Evolutionary conservation across 2,888 invertebrate species (phyloP).

Genomic region (Cerastoderma edule): DNA sequence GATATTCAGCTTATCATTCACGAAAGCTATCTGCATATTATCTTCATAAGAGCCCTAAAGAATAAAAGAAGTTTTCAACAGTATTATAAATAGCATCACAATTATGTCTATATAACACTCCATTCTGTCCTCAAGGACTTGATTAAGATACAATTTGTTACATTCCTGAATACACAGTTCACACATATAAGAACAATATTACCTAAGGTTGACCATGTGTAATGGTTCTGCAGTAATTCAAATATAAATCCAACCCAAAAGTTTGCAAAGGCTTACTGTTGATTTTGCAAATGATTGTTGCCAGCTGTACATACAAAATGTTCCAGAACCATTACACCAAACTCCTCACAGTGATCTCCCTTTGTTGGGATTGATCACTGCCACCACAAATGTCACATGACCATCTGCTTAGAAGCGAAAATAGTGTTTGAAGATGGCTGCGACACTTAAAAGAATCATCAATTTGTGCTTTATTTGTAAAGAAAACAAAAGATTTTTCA

Average conservation of each 20-base stretch:
- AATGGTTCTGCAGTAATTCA: background rate
- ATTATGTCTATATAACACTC: constrained; percentile 5
- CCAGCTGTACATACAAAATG: background rate
- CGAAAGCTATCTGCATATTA: too few relatives aligned
- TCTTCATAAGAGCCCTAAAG: too few relatives aligned
- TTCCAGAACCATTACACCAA: background rate
- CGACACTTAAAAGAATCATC: too few relatives aligned
- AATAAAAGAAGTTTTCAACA: background rate
- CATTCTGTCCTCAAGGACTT: background rate
- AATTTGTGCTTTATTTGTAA: too few relatives aligned
- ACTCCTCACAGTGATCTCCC: background rate
- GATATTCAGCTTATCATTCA: too few relatives aligned
- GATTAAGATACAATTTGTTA: constrained; percentile 11
- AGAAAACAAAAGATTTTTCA: too few relatives aligned
- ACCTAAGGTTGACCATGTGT: background rate
- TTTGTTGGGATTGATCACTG: too few relatives aligned
- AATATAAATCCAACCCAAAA: background rate
- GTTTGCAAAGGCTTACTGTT: too few relatives aligned
- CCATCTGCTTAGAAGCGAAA: too few relatives aligned
- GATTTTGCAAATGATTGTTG: too few relatives aligned
- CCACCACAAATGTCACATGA: too few relatives aligned
- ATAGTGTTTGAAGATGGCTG: too few relatives aligned
- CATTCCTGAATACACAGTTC: constrained; percentile 7
- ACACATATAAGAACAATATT: constrained; percentile 1
- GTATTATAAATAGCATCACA: constrained; percentile 4